Conservation (phyloP, 1,140 invertebrate genomes). For the Paralvinella palmiformis region DNA sequence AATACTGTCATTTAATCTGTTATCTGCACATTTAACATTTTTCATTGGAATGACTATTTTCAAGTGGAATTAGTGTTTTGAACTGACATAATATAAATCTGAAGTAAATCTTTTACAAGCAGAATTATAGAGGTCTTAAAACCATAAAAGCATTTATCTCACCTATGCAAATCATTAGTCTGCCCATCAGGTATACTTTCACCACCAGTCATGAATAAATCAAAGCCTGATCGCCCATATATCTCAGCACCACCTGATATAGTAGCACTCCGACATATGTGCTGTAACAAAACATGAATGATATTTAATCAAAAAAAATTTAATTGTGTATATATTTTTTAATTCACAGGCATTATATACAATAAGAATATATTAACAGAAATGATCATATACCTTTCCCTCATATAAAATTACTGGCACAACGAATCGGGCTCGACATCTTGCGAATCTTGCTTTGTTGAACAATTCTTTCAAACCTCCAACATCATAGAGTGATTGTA, state of each 20-base stretch:
- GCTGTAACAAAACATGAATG: conserved; percentile 56
- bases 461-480: conserved; percentile 59
- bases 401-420: conserved; percentile 73
- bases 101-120: too few relatives aligned
- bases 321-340: background rate
- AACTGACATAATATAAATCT: too few relatives aligned
- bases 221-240: conserved; percentile 61
- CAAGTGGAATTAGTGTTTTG: too few relatives aligned
- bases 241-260: conserved; percentile 64
- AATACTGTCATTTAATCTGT: too few relatives aligned
- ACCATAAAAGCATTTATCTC: too few relatives aligned
- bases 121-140: too few relatives aligned
- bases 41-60: too few relatives aligned
- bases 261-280: conserved; percentile 48
- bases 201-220: conserved; percentile 48
- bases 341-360: background rate
- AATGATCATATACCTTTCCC: conserved; percentile 54
- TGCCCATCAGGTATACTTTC: conserved; percentile 13
- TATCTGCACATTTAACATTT: too few relatives aligned
- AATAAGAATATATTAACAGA: background rate
- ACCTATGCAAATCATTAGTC: conserved; percentile 16
- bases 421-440: conserved; percentile 71
- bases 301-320: conserved; percentile 56
- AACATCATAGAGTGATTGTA: conserved; percentile 59
- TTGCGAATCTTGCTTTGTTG: conserved; percentile 57